Base-by-base conservation (phyloP, 2,797 vertebrate species). In the Falco biarmicus region DNA sequence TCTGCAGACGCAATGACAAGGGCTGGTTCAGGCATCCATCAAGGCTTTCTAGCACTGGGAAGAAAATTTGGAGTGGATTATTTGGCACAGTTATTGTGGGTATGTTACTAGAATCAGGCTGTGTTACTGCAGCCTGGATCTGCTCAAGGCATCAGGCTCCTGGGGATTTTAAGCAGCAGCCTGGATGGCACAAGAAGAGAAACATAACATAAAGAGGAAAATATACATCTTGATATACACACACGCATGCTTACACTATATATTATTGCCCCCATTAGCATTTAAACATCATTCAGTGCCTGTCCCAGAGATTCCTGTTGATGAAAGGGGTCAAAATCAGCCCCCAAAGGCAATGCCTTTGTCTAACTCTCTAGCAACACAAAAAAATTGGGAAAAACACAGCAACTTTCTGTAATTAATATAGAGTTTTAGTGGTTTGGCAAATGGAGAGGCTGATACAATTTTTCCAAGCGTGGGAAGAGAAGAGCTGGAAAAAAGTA, bases 291-390 rank as follows among this genome's bases (percentile, higher is more conserved):
- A 1, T 75, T 19, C 7, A 2, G 54, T 32, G 53, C 66, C 51
- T 18, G 25, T 18, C 60, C 12, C 63, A 6, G 48, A 16, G 43
- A 37, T 9, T 51, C 45, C 45, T 7, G 15, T 10, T 14, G 39
- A 21, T 9, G 10, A 21, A 57, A 39, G 21, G 63, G n/a, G 37
- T 5, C 41, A 21, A 37, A 34, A n/a, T 47, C 31, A n/a, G 24
- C 5, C 39, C 39, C 31, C 7, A 2, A 1, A 3, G 7, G 16
- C 0, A 5, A 37, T 5, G 56, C 5, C 15, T 57, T 28, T 11
- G 47, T 48, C 65, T 1, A 0, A 10, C 26, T 60, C 34, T 57
- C 43, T 29, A 21, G 43, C 48, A 43, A 34, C 34, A 50, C 5
- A 15, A 39, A 43, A 50, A 71, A 51, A 13, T 1, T 10, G 21